Conservation (phyloP, 2,113 vertebrate genomes). For the Ophiodon elongatus region DNA sequence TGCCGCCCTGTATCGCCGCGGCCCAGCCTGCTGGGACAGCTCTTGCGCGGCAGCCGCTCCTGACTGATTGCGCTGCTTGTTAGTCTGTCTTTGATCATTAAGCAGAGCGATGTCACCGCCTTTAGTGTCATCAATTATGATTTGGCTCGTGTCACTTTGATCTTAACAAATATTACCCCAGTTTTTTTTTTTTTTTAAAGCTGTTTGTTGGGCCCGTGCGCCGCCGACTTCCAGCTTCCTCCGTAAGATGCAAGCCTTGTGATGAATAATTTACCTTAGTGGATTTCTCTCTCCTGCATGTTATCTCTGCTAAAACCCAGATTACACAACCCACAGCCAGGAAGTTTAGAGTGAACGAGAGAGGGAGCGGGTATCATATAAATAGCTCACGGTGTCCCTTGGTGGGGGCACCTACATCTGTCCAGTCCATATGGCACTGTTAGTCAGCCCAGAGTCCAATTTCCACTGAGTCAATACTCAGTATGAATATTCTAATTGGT, state of each 20-base stretch:
- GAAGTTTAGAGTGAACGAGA: conserved; percentile 30
- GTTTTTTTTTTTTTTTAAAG: conserved; percentile 58
- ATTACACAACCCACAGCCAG: conserved; percentile 37
- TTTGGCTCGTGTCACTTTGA: conserved; percentile 68
- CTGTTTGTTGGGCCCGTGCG: conserved; percentile 48
- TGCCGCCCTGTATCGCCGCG: conserved; percentile 27
- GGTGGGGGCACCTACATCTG: conserved; percentile 51
- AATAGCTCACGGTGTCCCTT: conserved; percentile 54
- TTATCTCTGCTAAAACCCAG: conserved; percentile 29
- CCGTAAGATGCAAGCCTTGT: conserved; percentile 45
- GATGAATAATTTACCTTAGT: conserved; percentile 70
- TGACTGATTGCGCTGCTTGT: conserved; percentile 64
- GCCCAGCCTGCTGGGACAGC: conserved; percentile 47
- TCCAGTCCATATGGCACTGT: conserved; percentile 49
- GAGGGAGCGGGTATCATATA: conserved; percentile 34
- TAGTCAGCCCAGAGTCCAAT: conserved; percentile 20
- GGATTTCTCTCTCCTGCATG: conserved; percentile 38
- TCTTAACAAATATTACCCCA: conserved; percentile 74
- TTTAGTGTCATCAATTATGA: conserved; percentile 75
- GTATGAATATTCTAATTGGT: conserved; percentile 12
- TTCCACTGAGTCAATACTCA: conserved; percentile 27
- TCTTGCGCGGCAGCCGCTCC: conserved; percentile 31
- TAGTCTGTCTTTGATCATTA: conserved; percentile 79
- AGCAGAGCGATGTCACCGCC: conserved; percentile 66
- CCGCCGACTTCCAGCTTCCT: conserved; percentile 50